Evolutionary conservation across 2,888 invertebrate species (phyloP), one percentile per base, ranked within the genome.

Genomic region (Furcula furcula): DNA sequence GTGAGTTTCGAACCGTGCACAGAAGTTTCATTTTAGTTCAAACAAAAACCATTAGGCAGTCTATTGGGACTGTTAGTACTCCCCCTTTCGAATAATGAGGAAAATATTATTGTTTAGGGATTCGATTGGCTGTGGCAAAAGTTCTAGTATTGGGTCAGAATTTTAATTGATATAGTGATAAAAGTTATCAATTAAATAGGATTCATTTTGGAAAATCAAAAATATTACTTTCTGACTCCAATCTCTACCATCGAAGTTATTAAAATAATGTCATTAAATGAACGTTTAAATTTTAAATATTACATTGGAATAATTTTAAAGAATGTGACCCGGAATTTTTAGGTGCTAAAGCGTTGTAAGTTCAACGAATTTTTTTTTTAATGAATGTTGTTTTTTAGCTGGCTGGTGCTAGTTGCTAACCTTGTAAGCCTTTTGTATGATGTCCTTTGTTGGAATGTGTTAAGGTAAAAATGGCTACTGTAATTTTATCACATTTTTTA

Each of bases 331-430:
- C 23, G 3, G 23, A 33, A 45, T 36, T 36, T 25, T 22, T 10
- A 25, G 16, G 22, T 23, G 33, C 10, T 19, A 45, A 42, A 45
- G 34, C 11, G 29, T 36, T n/a, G 4, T 31, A 23, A 28, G 7
- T 33, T 26, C n/a, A 33, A 36, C 12, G 6, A 16, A 16, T 45
- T 20, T 27, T 38, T 41, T n/a, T 48, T 44, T 45, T 34, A 13
- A 28, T 54, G 53, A 48, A 48, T 40, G 37, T 56, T 56, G 38
- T 48, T 36, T 45, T 42, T 23, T 27, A 37, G 29, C 34, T 32
- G 25, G 26, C 37, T 28, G 47, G 13, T 14, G 16, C 26, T 41
- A 27, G 30, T 39, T 34, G n/a, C 29, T 19, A 26, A 40, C 42
- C 34, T 26, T 36, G 33, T 39, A 40, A 44, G 40, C 28, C 35